Percentiles rank a stretch among this genome's conserved stretches.
Conservation (phyloP, 2,888 invertebrate genomes). For the Dinocampus coccinellae region DNA sequence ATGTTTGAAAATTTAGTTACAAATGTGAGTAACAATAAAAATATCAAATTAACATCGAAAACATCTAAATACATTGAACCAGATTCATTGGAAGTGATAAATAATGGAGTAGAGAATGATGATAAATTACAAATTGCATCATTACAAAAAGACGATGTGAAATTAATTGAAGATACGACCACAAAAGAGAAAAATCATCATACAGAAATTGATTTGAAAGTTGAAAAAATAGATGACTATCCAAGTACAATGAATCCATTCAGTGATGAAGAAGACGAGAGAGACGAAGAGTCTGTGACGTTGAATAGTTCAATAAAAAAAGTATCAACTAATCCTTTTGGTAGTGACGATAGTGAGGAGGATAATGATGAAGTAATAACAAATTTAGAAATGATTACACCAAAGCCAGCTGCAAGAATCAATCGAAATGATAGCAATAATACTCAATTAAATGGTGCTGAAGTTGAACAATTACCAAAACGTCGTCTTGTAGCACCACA, state of each 20-base stretch:
- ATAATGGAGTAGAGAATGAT: neutral
- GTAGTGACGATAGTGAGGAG: conserved; percentile 73
- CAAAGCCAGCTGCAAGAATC: conserved; percentile 64
- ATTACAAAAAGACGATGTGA: neutral
- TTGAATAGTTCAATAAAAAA: neutral
- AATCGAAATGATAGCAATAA: conserved; percentile 48
- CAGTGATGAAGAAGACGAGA: conserved; percentile 78
- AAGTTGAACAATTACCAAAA: conserved; percentile 47
- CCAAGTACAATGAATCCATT: conserved; percentile 89
- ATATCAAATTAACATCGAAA: neutral
- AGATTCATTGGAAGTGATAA: conserved; percentile 18
- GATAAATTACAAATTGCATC: neutral
- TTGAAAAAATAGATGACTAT: conserved; percentile 70
- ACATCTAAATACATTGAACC: conserved; percentile 14
- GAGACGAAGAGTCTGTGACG: conserved; percentile 69
- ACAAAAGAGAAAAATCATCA: conserved; percentile 35
- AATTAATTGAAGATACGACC: conserved; percentile 13
- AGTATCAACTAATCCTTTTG: conserved; percentile 77
- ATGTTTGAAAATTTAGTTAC: conserved; percentile 53
- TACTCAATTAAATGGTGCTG: conserved; percentile 44
- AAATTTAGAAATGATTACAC: conserved; percentile 49
- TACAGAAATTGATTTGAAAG: conserved; percentile 48
- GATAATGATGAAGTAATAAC: conserved; percentile 37
- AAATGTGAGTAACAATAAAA: neutral
- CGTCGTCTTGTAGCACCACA: conserved; percentile 71